Evolutionary conservation across 2,888 invertebrate species (phyloP), one percentile per base, ranked within the genome.

Genomic region (Eucera pruinosa): DNA sequence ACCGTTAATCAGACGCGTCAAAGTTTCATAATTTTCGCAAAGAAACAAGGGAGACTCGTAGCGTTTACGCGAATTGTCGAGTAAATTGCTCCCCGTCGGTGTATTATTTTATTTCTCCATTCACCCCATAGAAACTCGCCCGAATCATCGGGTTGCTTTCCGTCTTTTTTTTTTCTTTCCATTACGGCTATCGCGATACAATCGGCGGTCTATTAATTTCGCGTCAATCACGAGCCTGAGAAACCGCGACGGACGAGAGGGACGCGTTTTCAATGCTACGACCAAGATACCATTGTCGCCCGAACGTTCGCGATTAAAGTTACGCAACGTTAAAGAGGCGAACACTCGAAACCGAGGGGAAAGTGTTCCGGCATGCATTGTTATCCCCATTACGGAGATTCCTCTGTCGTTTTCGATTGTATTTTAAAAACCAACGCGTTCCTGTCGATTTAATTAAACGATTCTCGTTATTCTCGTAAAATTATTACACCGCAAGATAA

Each of bases 161-260:
- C 7, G 33, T 69, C 61, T 48, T 60, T 20, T 3, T 15, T 20
- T 33, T 15, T 18, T 5, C 13, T 15, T 36, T 27, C 15, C 30
- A n/a, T 33, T 23, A n/a, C 15, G 23, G 20, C 30, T 48, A 61
- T n/a, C 45, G 23, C 33, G 61, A n/a, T n/a, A 48, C 25, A 25
- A 61, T 60, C 69, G 23, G 23, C 30, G 30, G 58, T 27, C 39
- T 25, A 39, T 61, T 33, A 48, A 47, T 61, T 33, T 61, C 61
- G 47, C 58, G 61, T 61, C 54, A 71, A 71, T 69, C 69, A 33
- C 69, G 41, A 18, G 50, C 50, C 57, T 71, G 71, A 67, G 67
- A 67, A 67, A 57, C 57, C 18, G 18, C 15, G 15, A 23, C 18
- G 41, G 23, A 33, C 64, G 45, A 23, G 54, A 39, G 36, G 39